phyloP scores from a whole-genome alignment of 2,888 invertebrate genomes.

The Philereme transversata region DNA sequence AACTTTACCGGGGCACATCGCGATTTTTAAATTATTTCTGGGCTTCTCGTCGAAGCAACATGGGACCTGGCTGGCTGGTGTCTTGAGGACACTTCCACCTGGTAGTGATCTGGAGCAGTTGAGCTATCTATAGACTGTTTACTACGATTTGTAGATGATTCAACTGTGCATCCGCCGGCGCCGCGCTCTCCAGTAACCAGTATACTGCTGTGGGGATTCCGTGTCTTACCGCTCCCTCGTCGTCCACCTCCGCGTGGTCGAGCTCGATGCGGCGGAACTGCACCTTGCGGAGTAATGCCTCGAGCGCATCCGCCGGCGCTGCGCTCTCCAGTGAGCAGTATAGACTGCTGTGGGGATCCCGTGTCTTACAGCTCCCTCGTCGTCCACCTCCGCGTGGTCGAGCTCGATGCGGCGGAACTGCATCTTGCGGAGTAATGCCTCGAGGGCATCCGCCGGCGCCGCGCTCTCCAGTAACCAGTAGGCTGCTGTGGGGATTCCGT shows the following conservation, averaged over 20 bases:
- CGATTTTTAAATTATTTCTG: too few relatives aligned
- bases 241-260: slow-evolving; percentile 87
- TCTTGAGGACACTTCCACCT: too few relatives aligned
- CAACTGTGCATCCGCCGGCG: too few relatives aligned
- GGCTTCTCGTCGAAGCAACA: too few relatives aligned
- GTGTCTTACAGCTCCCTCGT: slow-evolving; percentile 85
- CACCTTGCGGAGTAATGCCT: slow-evolving; percentile 91
- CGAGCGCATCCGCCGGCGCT: slow-evolving; percentile 90
- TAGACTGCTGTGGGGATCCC: slow-evolving; percentile 53
- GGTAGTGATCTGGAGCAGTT: too few relatives aligned
- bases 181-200: too few relatives aligned
- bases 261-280: slow-evolving; percentile 89
- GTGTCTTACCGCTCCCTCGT: slow-evolving; percentile 85
- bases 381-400: slow-evolving; percentile 87
- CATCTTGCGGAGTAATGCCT: slow-evolving; percentile 91
- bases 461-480: slow-evolving; percentile 84
- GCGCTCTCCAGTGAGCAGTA: slow-evolving; percentile 83
- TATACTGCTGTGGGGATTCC: too few relatives aligned
- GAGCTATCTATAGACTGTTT: too few relatives aligned
- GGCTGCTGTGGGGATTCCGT: slow-evolving; percentile 46
- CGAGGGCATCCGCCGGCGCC: slow-evolving; percentile 90
- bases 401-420: slow-evolving; percentile 89
- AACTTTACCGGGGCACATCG: too few relatives aligned
- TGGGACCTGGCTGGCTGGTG: too few relatives aligned
- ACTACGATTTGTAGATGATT: too few relatives aligned